Base-by-base conservation (phyloP, 30 jellyfish, hydroid and myxozoan genomes). In the Aurelia sp. region DNA sequence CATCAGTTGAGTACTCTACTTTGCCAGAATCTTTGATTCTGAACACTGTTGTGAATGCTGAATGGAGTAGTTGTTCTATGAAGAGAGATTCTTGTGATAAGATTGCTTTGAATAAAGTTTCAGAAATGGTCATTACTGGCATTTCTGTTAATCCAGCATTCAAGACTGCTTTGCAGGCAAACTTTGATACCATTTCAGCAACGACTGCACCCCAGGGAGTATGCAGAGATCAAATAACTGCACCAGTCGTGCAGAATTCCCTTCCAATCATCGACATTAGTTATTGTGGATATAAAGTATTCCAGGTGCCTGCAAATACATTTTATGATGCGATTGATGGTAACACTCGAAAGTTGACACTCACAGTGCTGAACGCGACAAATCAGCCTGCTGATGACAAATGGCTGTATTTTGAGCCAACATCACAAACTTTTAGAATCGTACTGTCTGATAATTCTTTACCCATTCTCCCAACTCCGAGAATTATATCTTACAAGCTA, bases 311-410 rank as follows among this genome's bases (percentile, higher is more conserved):
- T 18, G 67, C 73, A 33, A 83, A 89, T 78, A 94, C 99, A 20
- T 94, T 94, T 75, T 65, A 74, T 22, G 99, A 94, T 57, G 66
- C 59, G 20, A 55, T 94, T 9, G 99, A 94, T 74, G 99, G 99
- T 35, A 61, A 61, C 22, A 84, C 99, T 6, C 50, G 94, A 35
- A 22, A 67, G n/a, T 55, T 94, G 40, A 15, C 90, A 22, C 80
- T 94, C n/a, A 17, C 94, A 22, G 55, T 90, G 78, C 51, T 80
- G 3, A 82, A 74, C 38, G n/a, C 87, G 5, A 67, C 89, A 3
- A 85, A 82, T 17, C 72, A 64, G 47, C 85, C 79, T 9, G 48
- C 81, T 8, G 63, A 76, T 3, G 85, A 76, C 55, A 64, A 78
- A 24, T 85, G 90, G 93, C 48, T 89, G 13, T 44, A 83, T 15